Evolutionary conservation across 2,797 vertebrate genomes (phyloP), one percentile per base, ranked within the genome.

Genomic region (Bryconaethiops microstoma): DNA sequence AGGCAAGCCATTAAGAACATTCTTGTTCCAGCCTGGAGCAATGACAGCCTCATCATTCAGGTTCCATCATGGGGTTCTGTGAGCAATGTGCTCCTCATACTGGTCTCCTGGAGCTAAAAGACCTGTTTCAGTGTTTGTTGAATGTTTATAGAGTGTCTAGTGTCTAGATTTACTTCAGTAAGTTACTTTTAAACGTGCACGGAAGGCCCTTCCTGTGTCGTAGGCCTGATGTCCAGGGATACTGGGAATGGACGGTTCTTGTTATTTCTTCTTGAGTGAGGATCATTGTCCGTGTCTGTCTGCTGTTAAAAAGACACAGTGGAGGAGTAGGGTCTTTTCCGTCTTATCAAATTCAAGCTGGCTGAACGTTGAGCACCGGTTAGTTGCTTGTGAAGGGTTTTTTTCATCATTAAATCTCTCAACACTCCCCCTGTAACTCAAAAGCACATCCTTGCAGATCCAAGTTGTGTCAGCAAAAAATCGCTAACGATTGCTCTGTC

Each of bases 401-500:
- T 70, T 78, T 71, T 72, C 4, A 59, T 52, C 48, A 75, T 17
- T 39, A 54, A 67, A 79, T 42, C 72, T 68, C 57, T 78, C 74
- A 79, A 23, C 67, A 25, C 42, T 39, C 77, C 39, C 29, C 45
- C 52, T n/a, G 73, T 80, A 77, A 77, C 69, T 80, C 54, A 65
- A 39, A 63, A 68, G 42, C 39, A 62, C 63, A 59, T 23, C 48
- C n/a, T 65, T 62, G 23, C 52, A 14, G 70, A 23, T 64, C 54
- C 63, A 70, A 40, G 48, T 67, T 52, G 25, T 80, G 74, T 82
- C 50, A 68, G 40, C 23, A 45, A 25, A 74, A 48, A 72, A 73
- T 63, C 29, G 62, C 74, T 81, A 73, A 82, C 29, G 39, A 59
- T 70, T 21, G 48, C 75, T 57, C 39, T 54, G 19, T 79, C 40